Conservation (phyloP, 2,797 vertebrate species). For the Melanotaenia nigrans region DNA sequence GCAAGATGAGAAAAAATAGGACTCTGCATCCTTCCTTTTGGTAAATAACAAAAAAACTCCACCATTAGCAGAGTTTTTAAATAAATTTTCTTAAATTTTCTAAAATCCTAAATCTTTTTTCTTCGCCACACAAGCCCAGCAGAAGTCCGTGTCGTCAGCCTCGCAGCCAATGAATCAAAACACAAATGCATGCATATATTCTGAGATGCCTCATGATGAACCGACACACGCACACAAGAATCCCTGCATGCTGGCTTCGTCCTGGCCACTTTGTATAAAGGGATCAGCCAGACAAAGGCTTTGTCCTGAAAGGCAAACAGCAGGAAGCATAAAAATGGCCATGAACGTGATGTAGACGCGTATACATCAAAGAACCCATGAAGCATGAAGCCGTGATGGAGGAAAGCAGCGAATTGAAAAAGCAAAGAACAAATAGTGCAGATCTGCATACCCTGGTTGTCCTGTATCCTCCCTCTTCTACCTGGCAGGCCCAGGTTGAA, state of each 20-base stretch:
- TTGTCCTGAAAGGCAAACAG: constrained; percentile 61
- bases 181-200: constrained; percentile 41
- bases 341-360: constrained; percentile 38
- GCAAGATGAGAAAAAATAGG: constrained; percentile 86
- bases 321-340: constrained; percentile 51
- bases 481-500: constrained; percentile 76
- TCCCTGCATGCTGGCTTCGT: constrained; percentile 28
- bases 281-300: constrained; percentile 62
- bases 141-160: constrained; percentile 57
- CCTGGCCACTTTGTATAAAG: constrained; percentile 39
- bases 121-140: constrained; percentile 9
- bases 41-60: constrained; percentile 46
- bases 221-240: constrained; percentile 21
- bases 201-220: constrained; percentile 48
- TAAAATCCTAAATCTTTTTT: constrained; percentile 15
- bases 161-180: constrained; percentile 60
- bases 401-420: constrained; percentile 38
- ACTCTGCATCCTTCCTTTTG: constrained; percentile 47
- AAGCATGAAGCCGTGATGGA: constrained; percentile 12
- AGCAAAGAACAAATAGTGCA: constrained; percentile 49
- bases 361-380: constrained; percentile 4
- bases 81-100: background rate
- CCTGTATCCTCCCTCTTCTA: constrained; percentile 67
- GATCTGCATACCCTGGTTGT: constrained; percentile 60
- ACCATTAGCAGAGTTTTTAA: constrained; percentile 38